Evolutionary conservation across 2,888 invertebrate species (phyloP).

Genomic region (Brachyopa scutellaris): DNA sequence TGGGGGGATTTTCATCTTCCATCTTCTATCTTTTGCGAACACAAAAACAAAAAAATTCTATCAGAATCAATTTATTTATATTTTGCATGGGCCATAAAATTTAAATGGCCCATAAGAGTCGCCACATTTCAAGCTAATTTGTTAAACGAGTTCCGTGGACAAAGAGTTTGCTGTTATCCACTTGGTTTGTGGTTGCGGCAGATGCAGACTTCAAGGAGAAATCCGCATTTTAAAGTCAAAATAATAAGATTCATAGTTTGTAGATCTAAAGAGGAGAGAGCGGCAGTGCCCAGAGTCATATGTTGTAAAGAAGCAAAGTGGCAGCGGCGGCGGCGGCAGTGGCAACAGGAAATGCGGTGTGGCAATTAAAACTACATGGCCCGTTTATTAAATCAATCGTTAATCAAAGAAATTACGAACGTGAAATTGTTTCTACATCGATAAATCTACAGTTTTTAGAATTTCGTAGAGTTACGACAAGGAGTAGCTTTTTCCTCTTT

Average conservation of each 20-base stretch:
- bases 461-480: too few relatives aligned
- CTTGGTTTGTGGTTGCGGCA: conserved; percentile 9
- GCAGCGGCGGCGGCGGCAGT: too few relatives aligned
- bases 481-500: too few relatives aligned
- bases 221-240: conserved; percentile 31
- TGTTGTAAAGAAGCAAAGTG: neutral
- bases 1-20: too few relatives aligned
- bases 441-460: too few relatives aligned
- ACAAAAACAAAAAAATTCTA: conserved; percentile 31
- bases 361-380: conserved; percentile 62
- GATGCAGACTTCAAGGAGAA: conserved; percentile 45
- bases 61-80: conserved; percentile 71
- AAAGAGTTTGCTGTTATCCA: conserved; percentile 61
- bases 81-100: conserved; percentile 66
- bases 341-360: conserved; percentile 45
- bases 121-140: conserved; percentile 81
- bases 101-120: conserved; percentile 73
- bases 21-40: conserved; percentile 20
- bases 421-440: too few relatives aligned
- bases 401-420: conserved; percentile 26
- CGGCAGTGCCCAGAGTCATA: conserved; percentile 1
- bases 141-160: conserved; percentile 69
- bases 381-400: conserved; percentile 45
- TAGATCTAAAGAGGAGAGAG: conserved; percentile 19
- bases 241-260: conserved; percentile 51